Base-by-base conservation (phyloP, 2,888 invertebrate genomes). In the Bedellia somnulentella region DNA sequence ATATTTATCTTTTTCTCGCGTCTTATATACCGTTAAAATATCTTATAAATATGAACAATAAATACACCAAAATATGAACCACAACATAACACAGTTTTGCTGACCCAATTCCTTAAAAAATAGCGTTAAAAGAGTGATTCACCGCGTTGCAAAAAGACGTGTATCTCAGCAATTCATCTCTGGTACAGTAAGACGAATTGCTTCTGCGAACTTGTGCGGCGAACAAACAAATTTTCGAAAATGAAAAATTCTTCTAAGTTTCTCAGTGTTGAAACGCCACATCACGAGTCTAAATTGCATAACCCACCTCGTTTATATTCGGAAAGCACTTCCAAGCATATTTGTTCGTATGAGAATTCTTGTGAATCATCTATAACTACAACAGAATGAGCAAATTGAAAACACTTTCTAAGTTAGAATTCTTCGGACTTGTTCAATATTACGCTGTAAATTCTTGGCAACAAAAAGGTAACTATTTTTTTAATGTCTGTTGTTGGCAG, bases 241-340 rank as follows among this genome's bases (percentile, higher is more conserved):
- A 57, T 63, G 59, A 54, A 57, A 63, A 64, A 63, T 63, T 59
- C 57, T 22, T 29, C 10, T 54, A 36, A 41, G 41, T 46, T 43
- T 46, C 40, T 45, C 37, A 38, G 42, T 46, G 42, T 38, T 43
- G 47, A 58, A 57, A 55, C 46, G 61, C 63, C 64, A 58, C 58
- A 57, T 62, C 57, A 60, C 49, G 51, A 49, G 40, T 41, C 47
- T 49, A 64, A 61, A 66, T 63, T 63, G 61, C 64, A 67, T 54
- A 49, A 44, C 38, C 40, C 37, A 32, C 45, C 56, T 57, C 54
- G 58, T 70, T 64, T 57, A 63, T 70, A 70, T 70, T 66, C 67
- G 48, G 48, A 55, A 51, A 48, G 48, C 46, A 43, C 49, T 49
- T 47, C 42, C 43, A 9, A 42, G 45, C 51, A 57, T 66, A 64